Evolutionary conservation across 1,140 invertebrate genomes (phyloP), one percentile per base, ranked within the genome.

Genomic region (Leguminivora glycinivorella): DNA sequence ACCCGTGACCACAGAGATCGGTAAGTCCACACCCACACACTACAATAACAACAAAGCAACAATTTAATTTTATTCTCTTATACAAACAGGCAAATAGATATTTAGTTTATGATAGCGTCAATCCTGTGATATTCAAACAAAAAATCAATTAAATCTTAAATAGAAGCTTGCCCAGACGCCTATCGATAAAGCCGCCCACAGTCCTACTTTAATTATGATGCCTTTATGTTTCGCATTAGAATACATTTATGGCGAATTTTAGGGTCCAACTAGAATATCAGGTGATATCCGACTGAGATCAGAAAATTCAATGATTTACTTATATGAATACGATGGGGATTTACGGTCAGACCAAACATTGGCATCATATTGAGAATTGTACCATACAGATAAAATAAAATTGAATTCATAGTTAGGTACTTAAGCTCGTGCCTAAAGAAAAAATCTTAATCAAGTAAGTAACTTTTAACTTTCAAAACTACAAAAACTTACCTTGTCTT

Each of bases 1-100:
- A 75, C 78, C 77, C 86, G 87, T 80, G 81, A 92, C 79, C 73
- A 92, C 76, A 83, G 87, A 76, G 82, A 92, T 81, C 74, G 85
- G 84, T 89, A 72, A 85, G 88, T 70, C 17, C 12, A 63, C 56
- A 68, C 34, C 52, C 70, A 43, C 43, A 38, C 25, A 31, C 40
- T 58, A 0, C 66, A 52, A 66, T 14, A 67, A 26, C 6, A 17
- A 70, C 40, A 66, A 24, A 67, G 14, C 29, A 7, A n/a, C 14
- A 17, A 7, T 63, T 63, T 31, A 43, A n/a, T n/a, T n/a, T 67
- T 43, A 40, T 4, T 43, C 17, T 5, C 4, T n/a, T 43, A n/a
- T 43, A 43, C 17, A 43, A 22, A 4, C 12, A 22, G 1, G 2
- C 24, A 17, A 34, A 12, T 5, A 38, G 14, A 63, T 43, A 29